These are phyloP conservation scores for Meriones psammophilus DNA, from an alignment of 2,797 vertebrate genomes.

Conservation along the genomic window DNA sequence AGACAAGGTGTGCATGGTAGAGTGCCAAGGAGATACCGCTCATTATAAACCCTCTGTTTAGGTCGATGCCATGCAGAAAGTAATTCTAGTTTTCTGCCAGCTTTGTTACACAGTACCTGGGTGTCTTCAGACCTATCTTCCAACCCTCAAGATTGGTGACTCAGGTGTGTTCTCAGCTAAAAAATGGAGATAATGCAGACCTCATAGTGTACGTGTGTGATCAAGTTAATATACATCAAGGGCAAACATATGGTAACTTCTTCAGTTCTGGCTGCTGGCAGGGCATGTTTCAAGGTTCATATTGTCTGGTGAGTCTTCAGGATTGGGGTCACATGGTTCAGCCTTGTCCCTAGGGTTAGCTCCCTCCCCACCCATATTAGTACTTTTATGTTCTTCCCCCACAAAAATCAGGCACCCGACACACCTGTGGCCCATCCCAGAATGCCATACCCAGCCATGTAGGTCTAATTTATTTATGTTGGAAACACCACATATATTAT, in stretches of 20 bases:
- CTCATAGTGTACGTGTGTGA: not conserved
- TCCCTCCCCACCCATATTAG: not conserved
- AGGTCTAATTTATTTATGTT: conserved; percentile 56
- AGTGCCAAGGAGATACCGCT: not conserved
- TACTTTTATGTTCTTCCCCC: not conserved
- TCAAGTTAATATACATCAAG: not conserved
- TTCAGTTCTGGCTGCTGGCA: not conserved
- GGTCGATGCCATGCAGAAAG: too few species aligned
- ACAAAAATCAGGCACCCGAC: not conserved
- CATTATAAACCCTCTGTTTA: rapidly evolving
- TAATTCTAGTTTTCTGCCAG: too few species aligned
- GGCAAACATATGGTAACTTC: too few species aligned
- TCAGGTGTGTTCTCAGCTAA: not conserved
- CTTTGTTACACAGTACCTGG: not conserved
- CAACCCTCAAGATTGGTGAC: not conserved
- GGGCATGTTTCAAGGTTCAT: not conserved
- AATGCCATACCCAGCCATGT: not conserved
- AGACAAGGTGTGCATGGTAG: not conserved
- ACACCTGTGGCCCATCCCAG: not conserved
- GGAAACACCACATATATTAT: not conserved
- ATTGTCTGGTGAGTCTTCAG: not conserved
- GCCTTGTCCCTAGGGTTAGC: not conserved
- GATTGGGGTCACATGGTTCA: not conserved
- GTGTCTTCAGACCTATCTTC: not conserved
- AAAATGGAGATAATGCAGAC: not conserved